These are phyloP conservation scores for Saxicola maurus DNA, from an alignment of 2,797 vertebrate species.

Conservation along the genomic window DNA sequence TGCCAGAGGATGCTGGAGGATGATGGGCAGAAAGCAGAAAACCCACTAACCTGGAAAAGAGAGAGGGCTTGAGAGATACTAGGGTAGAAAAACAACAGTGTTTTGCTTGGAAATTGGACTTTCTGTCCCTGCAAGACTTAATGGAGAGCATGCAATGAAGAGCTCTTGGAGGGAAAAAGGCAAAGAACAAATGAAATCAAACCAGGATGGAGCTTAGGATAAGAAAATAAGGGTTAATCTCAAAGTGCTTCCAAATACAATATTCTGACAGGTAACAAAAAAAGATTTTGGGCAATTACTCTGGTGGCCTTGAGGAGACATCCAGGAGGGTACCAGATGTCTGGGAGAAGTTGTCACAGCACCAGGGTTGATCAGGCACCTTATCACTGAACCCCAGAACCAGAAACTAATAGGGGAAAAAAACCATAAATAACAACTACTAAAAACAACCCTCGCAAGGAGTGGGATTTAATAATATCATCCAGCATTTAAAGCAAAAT, in stretches of 20 bases:
- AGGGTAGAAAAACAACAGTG: neutral
- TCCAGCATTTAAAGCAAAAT: neutral
- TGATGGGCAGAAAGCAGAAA: neutral
- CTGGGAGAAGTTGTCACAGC: neutral
- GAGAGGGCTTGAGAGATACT: neutral
- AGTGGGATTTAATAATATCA: conserved; percentile 18
- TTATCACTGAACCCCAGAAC: neutral
- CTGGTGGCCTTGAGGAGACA: neutral
- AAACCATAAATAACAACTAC: neutral
- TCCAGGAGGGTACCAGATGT: neutral
- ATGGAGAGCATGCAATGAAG: neutral
- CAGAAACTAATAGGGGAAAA: neutral
- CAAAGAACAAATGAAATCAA: neutral
- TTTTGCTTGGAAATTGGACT: neutral
- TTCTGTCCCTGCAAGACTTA: neutral
- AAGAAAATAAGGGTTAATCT: neutral
- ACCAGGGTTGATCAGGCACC: neutral
- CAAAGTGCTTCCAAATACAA: neutral
- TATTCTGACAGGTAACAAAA: neutral
- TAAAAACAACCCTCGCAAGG: neutral
- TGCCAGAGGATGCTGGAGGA: neutral
- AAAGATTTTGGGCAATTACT: neutral
- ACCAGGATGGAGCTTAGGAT: neutral
- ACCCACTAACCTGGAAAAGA: neutral
- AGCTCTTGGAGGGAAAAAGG: neutral